Evolutionary conservation across 2,113 vertebrate genomes (phyloP).

Genomic region (Lasiurus cinereus): DNA sequence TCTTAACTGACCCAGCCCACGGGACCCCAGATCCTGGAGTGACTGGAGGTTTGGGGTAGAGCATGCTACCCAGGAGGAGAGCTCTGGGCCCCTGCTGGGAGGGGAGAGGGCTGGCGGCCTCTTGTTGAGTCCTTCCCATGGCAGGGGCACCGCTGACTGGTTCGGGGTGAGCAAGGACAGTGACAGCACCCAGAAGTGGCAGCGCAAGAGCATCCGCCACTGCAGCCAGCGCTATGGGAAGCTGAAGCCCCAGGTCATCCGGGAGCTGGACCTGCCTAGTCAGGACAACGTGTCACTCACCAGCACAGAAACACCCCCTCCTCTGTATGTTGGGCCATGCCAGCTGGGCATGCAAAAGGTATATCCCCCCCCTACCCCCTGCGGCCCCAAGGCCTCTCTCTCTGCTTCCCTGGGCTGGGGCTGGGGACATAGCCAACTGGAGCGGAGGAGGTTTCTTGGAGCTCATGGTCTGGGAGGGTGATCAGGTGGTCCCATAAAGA

Average conservation of each 20-base stretch:
- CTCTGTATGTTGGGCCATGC: slow-evolving; percentile 94
- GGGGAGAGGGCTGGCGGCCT: not conserved
- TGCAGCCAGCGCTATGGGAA: slow-evolving; percentile 98
- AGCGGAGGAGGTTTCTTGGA: not conserved
- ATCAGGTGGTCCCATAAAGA: no score
- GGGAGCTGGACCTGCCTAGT: slow-evolving; percentile 97
- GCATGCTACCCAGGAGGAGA: not conserved
- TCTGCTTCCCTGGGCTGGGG: not conserved
- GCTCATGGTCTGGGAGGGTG: not conserved
- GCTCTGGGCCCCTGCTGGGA: not conserved
- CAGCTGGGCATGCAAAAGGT: slow-evolving; percentile 99
- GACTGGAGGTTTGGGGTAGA: not conserved
- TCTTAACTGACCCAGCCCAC: not conserved
- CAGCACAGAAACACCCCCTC: slow-evolving; percentile 97
- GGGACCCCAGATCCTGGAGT: not conserved
- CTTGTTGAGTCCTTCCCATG: slow-evolving; percentile 27
- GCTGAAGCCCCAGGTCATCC: slow-evolving; percentile 97
- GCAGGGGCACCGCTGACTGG: slow-evolving; percentile 98
- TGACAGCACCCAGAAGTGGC: slow-evolving; percentile 97
- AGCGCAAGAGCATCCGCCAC: slow-evolving; percentile 98
- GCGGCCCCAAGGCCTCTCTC: no score
- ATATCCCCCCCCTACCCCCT: not conserved
- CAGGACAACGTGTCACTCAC: slow-evolving; percentile 98
- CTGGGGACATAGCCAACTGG: not conserved
- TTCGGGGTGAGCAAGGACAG: slow-evolving; percentile 98